These are phyloP conservation scores for Caenorhabditis sp. DNA, from an alignment of 2,888 invertebrate genomes.

Conservation along the genomic window DNA sequence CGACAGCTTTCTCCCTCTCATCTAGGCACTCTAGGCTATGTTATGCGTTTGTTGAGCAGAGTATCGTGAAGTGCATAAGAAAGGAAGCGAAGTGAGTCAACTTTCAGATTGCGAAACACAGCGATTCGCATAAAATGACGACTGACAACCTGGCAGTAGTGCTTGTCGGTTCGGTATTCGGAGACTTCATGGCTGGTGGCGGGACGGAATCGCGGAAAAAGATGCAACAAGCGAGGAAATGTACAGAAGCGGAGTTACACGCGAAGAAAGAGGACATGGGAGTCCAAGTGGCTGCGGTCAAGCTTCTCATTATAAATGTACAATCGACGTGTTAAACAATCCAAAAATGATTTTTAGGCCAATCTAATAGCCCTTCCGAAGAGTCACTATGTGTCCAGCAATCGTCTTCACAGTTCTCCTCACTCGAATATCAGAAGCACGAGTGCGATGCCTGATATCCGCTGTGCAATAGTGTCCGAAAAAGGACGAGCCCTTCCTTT, in stretches of 20 bases:
- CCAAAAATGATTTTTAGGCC: conserved; percentile 19
- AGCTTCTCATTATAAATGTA: conserved; percentile 48
- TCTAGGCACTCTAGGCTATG: conserved; percentile 63
- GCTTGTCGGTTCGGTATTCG: conserved; percentile 68
- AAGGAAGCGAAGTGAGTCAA: neutral
- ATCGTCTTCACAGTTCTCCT: conserved; percentile 14
- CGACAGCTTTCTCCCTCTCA: conserved; percentile 27
- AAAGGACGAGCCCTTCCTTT: neutral
- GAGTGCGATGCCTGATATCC: conserved; percentile 47
- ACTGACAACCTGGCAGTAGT: conserved; percentile 67
- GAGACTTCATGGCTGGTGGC: conserved; percentile 56
- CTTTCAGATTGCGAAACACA: conserved; percentile 52
- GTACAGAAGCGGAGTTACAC: conserved; percentile 14
- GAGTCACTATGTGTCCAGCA: conserved; percentile 47
- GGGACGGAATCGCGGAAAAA: conserved; percentile 42
- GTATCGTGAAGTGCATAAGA: neutral
- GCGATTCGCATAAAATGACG: conserved; percentile 65
- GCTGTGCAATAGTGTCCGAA: conserved; percentile 26
- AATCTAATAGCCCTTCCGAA: conserved; percentile 47
- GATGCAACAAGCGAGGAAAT: conserved; percentile 17
- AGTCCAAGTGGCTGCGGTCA: conserved; percentile 45
- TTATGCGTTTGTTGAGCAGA: conserved; percentile 54
- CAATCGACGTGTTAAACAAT: neutral
- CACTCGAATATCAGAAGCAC: conserved; percentile 33
- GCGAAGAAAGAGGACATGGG: conserved; percentile 47